Evolutionary conservation across 2,113 vertebrate species (phyloP).

Genomic region (Silurus glanis): DNA sequence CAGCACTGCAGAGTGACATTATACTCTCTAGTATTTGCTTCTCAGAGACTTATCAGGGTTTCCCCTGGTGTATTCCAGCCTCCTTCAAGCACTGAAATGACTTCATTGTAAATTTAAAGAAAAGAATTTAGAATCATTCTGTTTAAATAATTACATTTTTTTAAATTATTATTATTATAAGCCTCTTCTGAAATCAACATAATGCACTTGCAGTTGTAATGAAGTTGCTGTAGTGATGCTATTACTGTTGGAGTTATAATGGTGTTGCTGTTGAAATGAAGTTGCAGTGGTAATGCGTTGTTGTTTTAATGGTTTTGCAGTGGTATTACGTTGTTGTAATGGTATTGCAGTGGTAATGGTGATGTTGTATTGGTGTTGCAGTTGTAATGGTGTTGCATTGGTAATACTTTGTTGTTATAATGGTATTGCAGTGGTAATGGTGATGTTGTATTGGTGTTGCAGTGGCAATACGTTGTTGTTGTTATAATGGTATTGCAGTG

Average conservation of each 20-base stretch:
- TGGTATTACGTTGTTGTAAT: not conserved
- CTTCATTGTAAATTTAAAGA: not conserved
- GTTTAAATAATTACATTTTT: not conserved
- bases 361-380: too few relatives aligned
- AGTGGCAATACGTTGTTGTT: not conserved
- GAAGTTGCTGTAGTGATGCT: too few relatives aligned
- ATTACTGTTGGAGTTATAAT: too few relatives aligned
- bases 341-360: not conserved
- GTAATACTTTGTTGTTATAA: not conserved
- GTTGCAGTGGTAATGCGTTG: not conserved
- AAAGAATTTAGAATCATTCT: not conserved
- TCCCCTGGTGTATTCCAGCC: not conserved
- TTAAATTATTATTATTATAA: not conserved
- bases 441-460: too few relatives aligned
- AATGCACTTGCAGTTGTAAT: not conserved
- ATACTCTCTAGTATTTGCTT: not conserved
- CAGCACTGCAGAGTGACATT: not conserved
- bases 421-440: not conserved
- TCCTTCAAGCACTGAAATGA: too few relatives aligned
- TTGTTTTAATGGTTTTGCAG: not conserved
- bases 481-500: not conserved
- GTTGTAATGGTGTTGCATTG: not conserved
- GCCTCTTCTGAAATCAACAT: not conserved
- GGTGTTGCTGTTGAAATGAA: not conserved
- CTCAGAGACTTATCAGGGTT: not conserved